Conservation (phyloP, 1,140 invertebrate genomes). For the Eriosoma lanigerum region DNA sequence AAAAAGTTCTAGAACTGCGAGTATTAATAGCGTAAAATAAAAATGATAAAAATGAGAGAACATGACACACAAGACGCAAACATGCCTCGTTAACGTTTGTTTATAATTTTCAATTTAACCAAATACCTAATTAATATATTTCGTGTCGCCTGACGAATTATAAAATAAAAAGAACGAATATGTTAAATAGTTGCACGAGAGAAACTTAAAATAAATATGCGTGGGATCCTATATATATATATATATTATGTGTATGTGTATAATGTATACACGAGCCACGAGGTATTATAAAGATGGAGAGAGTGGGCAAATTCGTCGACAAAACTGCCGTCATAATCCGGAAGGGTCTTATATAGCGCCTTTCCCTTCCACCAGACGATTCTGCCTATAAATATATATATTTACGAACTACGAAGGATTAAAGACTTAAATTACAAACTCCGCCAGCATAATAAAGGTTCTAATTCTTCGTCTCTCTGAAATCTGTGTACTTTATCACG, state of each 20-base stretch:
- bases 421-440: conserved; percentile 50
- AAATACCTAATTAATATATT: conserved; percentile 1
- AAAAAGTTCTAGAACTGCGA: no score
- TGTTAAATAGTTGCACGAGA: neutral
- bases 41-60: no score
- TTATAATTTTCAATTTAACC: neutral
- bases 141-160: neutral
- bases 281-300: neutral
- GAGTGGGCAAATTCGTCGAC: conserved; percentile 23
- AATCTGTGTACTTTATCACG: conserved; percentile 51
- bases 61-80: no score
- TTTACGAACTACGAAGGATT: conserved; percentile 26
- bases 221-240: conserved; percentile 8
- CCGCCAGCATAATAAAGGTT: conserved; percentile 48
- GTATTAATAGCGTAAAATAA: no score
- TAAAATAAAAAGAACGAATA: neutral
- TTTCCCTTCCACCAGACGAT: neutral
- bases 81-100: neutral
- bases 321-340: conserved; percentile 49
- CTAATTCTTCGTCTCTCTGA: conserved; percentile 48
- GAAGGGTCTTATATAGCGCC: conserved; percentile 22
- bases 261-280: neutral
- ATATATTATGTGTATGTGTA: no score
- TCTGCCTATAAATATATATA: conserved; percentile 34
- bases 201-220: conserved; percentile 43